A percentile compares a stretch with the other conserved stretches of the same genome.
These are phyloP conservation scores for Scaeva pyrastri DNA, from an alignment of 2,888 invertebrate genomes.

Conservation along the genomic window DNA sequence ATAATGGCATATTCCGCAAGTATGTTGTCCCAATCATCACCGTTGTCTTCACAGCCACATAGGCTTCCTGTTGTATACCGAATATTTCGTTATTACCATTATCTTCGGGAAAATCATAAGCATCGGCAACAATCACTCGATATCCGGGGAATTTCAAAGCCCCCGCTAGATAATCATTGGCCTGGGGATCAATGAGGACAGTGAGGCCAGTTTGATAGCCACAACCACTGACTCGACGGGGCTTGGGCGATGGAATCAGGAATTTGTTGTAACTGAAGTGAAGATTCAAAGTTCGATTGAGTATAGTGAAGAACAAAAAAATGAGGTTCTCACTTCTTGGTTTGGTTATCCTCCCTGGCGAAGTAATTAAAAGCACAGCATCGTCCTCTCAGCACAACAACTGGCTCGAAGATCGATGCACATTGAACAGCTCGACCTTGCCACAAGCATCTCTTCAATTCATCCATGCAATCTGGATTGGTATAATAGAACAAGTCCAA, in stretches of 20 bases:
- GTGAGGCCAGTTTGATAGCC: conserved; percentile 87
- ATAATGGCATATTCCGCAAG: conserved; percentile 83
- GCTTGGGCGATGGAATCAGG: conserved; percentile 78
- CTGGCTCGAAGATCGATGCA: conserved; percentile 84
- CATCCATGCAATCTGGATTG: conserved; percentile 85
- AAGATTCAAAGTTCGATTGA: background rate
- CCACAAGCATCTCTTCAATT: conserved; percentile 86
- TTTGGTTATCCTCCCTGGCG: conserved; percentile 81
- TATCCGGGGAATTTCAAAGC: conserved; percentile 85
- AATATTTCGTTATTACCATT: conserved; percentile 86
- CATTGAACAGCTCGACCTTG: conserved; percentile 85
- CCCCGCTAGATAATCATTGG: conserved; percentile 86
- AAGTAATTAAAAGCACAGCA: conserved; percentile 89
- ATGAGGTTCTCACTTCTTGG: conserved; percentile 69
- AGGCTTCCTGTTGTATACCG: conserved; percentile 85
- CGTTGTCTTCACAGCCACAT: conserved; percentile 86
- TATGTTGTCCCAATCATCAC: conserved; percentile 86
- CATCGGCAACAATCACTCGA: conserved; percentile 86
- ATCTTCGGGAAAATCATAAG: conserved; percentile 86
- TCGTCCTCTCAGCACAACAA: conserved; percentile 84
- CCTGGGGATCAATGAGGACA: conserved; percentile 85
- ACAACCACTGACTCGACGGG: conserved; percentile 86
- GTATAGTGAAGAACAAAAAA: background rate
- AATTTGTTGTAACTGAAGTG: conserved; percentile 57
- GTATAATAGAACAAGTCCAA: conserved; percentile 79